Evolutionary conservation across 2,113 vertebrate genomes (phyloP).

Genomic region (Tragelaphus strepsiceros): DNA sequence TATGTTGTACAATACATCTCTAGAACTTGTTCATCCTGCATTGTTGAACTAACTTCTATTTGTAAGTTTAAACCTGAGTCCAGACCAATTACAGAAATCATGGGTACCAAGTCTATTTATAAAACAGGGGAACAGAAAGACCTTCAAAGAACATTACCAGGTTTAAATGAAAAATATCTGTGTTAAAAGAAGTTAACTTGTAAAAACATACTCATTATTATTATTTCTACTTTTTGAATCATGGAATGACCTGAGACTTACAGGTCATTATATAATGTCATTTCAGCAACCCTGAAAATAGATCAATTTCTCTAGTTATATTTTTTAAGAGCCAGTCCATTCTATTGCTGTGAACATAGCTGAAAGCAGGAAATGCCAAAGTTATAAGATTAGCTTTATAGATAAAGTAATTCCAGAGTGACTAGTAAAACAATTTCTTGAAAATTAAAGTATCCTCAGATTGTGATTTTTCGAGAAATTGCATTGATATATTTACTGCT

Average conservation of each 20-base stretch:
- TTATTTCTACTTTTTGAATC: neutral
- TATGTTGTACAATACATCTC: neutral
- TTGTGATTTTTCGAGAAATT: conserved; percentile 32
- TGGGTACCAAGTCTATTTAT: neutral
- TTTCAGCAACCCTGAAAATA: neutral
- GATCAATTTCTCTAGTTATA: neutral
- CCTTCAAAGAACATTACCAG: neutral
- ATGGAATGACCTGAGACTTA: neutral
- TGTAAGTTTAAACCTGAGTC: neutral
- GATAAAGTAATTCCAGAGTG: conserved; percentile 17
- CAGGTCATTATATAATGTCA: neutral
- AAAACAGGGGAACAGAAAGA: neutral
- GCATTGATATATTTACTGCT: conserved; percentile 33
- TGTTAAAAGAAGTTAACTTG: neutral
- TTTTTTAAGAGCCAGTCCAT: neutral
- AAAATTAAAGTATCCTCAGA: conserved; percentile 56
- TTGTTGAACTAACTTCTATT: neutral
- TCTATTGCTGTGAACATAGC: neutral
- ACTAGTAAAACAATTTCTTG: conserved; percentile 39
- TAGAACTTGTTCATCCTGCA: neutral
- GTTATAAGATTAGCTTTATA: neutral
- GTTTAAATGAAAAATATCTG: neutral
- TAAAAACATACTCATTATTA: neutral
- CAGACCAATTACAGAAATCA: neutral
- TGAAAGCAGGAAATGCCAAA: conserved; percentile 25